Evolutionary conservation across 2,888 invertebrate genomes (phyloP).

Genomic region (Epinotia brunnichana): DNA sequence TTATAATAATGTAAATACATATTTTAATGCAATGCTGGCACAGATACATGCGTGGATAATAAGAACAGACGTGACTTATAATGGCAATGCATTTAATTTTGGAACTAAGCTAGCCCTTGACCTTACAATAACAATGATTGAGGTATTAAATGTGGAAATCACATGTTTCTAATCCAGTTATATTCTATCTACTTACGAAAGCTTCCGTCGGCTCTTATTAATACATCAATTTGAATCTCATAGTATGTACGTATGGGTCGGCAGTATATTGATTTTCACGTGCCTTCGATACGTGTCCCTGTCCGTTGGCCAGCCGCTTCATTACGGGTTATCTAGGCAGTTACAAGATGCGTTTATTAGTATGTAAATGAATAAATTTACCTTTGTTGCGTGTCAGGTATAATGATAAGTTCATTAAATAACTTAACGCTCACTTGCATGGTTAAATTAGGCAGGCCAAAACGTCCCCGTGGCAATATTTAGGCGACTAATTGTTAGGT

Average conservation of each 20-base stretch:
- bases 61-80: constrained; percentile 17
- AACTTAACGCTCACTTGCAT: neutral
- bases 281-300: constrained; percentile 48
- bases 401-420: neutral
- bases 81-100: neutral
- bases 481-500: too few species aligned
- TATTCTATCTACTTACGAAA: neutral
- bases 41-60: neutral
- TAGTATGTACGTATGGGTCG: constrained; percentile 33
- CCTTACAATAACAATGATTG: neutral
- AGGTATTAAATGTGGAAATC: constrained; percentile 1
- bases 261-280: constrained; percentile 56
- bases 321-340: constrained; percentile 20
- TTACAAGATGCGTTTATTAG: neutral
- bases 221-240: constrained; percentile 47
- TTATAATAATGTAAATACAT: neutral
- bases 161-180: neutral
- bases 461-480: neutral
- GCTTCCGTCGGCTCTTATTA: constrained; percentile 21
- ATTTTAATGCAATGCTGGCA: constrained; percentile 1
- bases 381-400: too few species aligned
- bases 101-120: constrained; percentile 1
- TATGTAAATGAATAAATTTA: neutral
- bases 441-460: neutral
- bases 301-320: constrained; percentile 45